phyloP scores from a whole-genome alignment of 2,888 invertebrate genomes.

The Eumacrocentrus americanus region DNA sequence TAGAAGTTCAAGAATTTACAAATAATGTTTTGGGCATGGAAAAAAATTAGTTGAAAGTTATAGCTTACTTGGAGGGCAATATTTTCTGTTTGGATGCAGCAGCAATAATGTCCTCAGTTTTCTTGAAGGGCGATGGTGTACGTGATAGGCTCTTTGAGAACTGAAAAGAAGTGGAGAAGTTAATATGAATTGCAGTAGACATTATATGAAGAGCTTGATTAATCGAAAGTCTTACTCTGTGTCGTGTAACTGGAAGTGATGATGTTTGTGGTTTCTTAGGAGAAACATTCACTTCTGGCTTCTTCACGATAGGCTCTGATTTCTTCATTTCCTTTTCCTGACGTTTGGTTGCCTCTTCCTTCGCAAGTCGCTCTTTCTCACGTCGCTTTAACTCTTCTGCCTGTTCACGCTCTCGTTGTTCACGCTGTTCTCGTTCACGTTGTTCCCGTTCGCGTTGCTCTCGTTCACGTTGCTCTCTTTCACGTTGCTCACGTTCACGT shows the following conservation, averaged over 20 bases:
- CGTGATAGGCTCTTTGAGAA: constrained; percentile 81
- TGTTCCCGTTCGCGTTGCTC: constrained; percentile 32
- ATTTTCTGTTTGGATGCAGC: constrained; percentile 37
- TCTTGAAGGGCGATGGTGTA: constrained; percentile 85
- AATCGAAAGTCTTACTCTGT: constrained; percentile 46
- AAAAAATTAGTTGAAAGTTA: not conserved
- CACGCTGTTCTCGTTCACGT: constrained; percentile 32
- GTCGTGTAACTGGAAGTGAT: constrained; percentile 50
- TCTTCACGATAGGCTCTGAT: constrained; percentile 39
- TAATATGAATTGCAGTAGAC: not conserved
- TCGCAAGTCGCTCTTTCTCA: constrained; percentile 47
- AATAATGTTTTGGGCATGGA: not conserved
- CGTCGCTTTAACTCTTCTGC: constrained; percentile 38
- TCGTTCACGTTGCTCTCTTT: constrained; percentile 37
- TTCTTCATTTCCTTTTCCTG: constrained; percentile 45
- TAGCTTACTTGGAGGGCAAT: constrained; percentile 32
- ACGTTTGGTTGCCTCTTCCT: constrained; percentile 52
- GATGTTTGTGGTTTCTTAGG: constrained; percentile 54
- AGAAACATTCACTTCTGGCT: constrained; percentile 48
- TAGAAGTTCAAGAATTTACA: not conserved
- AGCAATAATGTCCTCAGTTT: constrained; percentile 62
- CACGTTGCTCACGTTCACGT: constrained; percentile 27
- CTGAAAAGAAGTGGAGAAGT: constrained; percentile 47
- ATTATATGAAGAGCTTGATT: not conserved
- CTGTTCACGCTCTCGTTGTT: constrained; percentile 46